Evolutionary conservation across 53 echinoderm and acorn worm genomes (phyloP).

Genomic region (Hippasteria phrygiana): DNA sequence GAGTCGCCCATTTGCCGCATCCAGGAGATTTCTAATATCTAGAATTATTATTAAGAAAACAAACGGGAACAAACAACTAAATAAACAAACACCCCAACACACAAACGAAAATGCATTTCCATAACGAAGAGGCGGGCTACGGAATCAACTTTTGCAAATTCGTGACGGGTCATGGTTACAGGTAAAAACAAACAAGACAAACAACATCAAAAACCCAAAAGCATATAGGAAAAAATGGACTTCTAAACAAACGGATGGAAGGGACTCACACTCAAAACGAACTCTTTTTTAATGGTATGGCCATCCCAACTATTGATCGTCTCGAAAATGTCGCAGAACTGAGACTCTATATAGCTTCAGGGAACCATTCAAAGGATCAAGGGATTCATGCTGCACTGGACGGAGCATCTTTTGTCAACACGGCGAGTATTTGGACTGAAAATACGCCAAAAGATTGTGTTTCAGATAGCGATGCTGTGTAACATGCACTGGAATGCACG

Average conservation of each 20-base stretch:
- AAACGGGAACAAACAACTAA: too few relatives aligned
- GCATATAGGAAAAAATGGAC: too few relatives aligned
- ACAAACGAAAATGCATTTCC: too few relatives aligned
- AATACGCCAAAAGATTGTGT: slow-evolving; percentile 3
- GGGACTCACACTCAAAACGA: background rate
- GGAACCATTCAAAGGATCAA: background rate
- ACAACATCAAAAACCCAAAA: too few relatives aligned
- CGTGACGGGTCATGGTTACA: too few relatives aligned
- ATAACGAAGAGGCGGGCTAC: too few relatives aligned
- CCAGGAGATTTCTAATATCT: too few relatives aligned
- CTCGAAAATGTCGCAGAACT: background rate
- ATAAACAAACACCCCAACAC: too few relatives aligned
- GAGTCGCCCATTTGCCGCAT: too few relatives aligned
- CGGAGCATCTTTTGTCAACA: slow-evolving; percentile 9
- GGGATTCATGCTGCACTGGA: background rate
- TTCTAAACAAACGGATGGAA: background rate
- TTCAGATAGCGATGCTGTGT: background rate
- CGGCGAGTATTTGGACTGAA: background rate
- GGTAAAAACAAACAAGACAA: too few relatives aligned
- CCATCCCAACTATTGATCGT: background rate
- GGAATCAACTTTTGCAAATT: too few relatives aligned
- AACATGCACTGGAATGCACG: background rate
- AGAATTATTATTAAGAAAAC: too few relatives aligned
- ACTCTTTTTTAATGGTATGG: background rate
- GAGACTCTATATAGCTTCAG: background rate